Conservation (phyloP, 2,888 invertebrate genomes). For the Leptopilina drosophilae region DNA sequence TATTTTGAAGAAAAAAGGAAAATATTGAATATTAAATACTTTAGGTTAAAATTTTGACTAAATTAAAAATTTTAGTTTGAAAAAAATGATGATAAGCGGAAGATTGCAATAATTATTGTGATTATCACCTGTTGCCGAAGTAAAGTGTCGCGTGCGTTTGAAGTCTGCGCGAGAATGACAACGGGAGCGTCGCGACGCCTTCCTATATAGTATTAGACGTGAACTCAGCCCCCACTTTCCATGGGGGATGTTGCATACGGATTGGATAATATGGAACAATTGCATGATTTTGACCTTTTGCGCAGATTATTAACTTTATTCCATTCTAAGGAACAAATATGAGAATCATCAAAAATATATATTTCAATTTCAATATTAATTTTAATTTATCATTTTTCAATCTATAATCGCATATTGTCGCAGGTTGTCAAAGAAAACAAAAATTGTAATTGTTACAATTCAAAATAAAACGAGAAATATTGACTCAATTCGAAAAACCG, state of each 20-base stretch:
- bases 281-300: slow-evolving; percentile 44
- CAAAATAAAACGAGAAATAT: too few species aligned
- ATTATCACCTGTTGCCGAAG: slow-evolving; percentile 45
- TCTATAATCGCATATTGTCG: too few species aligned
- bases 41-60: not conserved
- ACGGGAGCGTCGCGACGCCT: slow-evolving; percentile 66
- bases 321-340: not conserved
- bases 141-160: slow-evolving; percentile 62
- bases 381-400: too few species aligned
- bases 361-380: too few species aligned
- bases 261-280: slow-evolving; percentile 47
- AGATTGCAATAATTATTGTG: not conserved
- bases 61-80: too few species aligned
- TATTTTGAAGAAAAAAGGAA: too few species aligned
- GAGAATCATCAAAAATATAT: too few species aligned
- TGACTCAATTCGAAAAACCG: too few species aligned
- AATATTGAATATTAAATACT: not conserved
- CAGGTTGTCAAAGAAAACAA: too few species aligned
- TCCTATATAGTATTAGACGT: slow-evolving; percentile 71
- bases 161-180: slow-evolving; percentile 74
- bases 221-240: slow-evolving; percentile 59
- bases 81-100: not conserved
- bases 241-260: slow-evolving; percentile 61
- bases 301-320: slow-evolving; percentile 32
- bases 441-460: too few species aligned